Percentiles rank a stretch among this genome's conserved stretches.
Conservation (phyloP, 2,113 vertebrate genomes). For the Hydropotes inermis region DNA sequence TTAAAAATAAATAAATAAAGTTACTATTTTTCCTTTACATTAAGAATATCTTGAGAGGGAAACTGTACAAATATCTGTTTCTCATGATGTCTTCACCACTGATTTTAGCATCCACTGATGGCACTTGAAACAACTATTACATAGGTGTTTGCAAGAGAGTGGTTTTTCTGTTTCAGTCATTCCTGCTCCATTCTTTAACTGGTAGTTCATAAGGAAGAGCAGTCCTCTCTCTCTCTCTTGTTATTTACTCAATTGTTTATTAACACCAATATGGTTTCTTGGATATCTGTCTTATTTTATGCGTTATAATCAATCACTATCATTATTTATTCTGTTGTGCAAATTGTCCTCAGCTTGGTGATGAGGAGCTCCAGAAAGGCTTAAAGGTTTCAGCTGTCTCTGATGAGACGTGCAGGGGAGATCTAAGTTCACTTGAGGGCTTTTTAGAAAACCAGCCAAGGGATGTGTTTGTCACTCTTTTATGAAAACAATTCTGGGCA, state of each 20-base stretch:
- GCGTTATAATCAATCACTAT: neutral
- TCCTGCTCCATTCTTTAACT: neutral
- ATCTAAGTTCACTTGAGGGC: neutral
- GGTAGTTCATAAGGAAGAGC: neutral
- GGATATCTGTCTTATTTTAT: neutral
- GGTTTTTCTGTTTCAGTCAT: neutral
- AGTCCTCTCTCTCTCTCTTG: neutral
- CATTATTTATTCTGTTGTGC: neutral
- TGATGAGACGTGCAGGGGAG: neutral
- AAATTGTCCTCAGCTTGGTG: neutral
- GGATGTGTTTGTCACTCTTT: neutral
- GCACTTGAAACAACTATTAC: neutral
- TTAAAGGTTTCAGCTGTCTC: neutral
- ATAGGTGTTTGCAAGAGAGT: neutral
- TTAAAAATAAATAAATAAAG: neutral
- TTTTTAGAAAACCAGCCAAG: conserved; percentile 12
- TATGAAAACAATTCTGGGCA: neutral
- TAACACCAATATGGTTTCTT: neutral
- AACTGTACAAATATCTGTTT: neutral
- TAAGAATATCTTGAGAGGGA: neutral
- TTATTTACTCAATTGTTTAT: conserved; percentile 6
- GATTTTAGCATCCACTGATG: neutral
- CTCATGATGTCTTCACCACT: neutral
- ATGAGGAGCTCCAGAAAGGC: neutral
- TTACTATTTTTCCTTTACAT: neutral